Conservation (phyloP, 2,888 invertebrate genomes). For the Synergus gifuensis region DNA sequence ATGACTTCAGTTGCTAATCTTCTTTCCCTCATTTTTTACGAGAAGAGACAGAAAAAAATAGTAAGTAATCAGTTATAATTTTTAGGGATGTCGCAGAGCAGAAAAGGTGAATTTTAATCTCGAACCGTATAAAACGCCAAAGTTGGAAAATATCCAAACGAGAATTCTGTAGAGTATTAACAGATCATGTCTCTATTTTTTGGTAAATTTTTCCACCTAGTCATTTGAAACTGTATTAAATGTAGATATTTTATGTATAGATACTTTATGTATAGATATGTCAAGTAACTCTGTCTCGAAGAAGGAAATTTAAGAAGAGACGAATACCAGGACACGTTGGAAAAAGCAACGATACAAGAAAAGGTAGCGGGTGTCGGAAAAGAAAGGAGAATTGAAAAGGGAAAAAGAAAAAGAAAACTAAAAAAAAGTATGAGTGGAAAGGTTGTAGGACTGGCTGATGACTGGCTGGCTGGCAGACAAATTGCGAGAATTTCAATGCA, state of each 20-base stretch:
- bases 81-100: background rate
- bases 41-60: background rate
- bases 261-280: background rate
- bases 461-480: conserved; percentile 4
- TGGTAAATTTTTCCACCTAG: background rate
- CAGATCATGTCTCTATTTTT: background rate
- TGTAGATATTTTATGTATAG: background rate
- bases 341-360: conserved; percentile 5
- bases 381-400: conserved; percentile 7
- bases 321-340: background rate
- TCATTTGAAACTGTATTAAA: background rate
- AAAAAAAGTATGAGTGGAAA: conserved; percentile 8
- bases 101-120: background rate
- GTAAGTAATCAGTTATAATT: background rate
- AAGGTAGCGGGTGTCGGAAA: background rate
- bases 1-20: background rate
- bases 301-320: background rate
- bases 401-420: background rate
- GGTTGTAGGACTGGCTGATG: conserved; percentile 25
- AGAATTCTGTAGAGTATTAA: background rate
- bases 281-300: background rate
- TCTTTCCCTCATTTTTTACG: background rate
- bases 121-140: background rate
- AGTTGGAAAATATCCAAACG: background rate
- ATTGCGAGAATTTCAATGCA: conserved; percentile 32